Percentiles rank a stretch among this genome's conserved stretches.
Conservation (phyloP, 2,888 invertebrate genomes). For the Eremobia ochroleuca region DNA sequence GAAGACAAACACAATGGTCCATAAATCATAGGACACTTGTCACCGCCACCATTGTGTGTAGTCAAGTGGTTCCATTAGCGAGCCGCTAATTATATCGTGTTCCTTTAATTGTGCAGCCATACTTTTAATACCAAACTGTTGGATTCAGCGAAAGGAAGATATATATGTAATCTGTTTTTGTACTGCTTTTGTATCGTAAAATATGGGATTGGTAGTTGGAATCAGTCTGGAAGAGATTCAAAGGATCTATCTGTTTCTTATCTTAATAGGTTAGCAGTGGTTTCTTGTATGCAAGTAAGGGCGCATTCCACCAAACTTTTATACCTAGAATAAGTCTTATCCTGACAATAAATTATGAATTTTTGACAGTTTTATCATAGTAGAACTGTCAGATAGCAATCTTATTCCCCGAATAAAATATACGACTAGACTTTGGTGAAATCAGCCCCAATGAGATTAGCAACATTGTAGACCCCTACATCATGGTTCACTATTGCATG, state of each 20-base stretch:
- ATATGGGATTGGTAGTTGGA: not conserved
- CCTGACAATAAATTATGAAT: no score
- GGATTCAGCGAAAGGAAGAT: conserved; percentile 13
- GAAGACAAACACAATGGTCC: conserved; percentile 61
- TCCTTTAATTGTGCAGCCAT: conserved; percentile 54
- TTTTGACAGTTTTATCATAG: no score
- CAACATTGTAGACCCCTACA: not conserved
- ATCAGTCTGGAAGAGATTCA: not conserved
- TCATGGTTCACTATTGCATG: not conserved
- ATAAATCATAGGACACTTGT: conserved; percentile 66
- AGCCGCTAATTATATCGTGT: conserved; percentile 59
- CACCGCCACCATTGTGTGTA: conserved; percentile 49
- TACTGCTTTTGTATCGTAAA: not conserved
- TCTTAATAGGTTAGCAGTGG: not conserved
- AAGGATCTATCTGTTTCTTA: not conserved
- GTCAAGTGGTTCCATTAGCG: conserved; percentile 44
- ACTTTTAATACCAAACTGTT: conserved; percentile 31
- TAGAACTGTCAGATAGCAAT: no score
- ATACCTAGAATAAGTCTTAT: no score
- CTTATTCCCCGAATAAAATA: no score
- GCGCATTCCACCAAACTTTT: no score
- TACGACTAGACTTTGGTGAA: no score
- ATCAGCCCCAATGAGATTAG: not conserved
- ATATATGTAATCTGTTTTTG: conserved; percentile 32
- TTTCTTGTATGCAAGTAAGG: not conserved